Evolutionary conservation across 2,888 invertebrate species (phyloP).

Genomic region (Coecobrya sp.): DNA sequence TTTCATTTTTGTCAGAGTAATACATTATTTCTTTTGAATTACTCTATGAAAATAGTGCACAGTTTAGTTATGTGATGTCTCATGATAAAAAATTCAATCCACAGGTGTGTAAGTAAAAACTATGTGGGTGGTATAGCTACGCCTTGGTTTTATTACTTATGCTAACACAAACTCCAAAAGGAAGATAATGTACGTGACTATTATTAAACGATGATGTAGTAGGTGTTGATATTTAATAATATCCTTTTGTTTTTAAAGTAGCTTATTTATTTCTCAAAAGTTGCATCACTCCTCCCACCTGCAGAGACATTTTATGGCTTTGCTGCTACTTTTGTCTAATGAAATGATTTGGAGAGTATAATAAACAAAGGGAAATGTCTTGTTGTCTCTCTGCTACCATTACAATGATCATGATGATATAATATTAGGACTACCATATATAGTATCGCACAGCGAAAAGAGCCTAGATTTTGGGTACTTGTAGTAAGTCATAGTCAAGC

Average conservation of each 20-base stretch:
- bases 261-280: not conserved
- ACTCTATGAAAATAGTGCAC: too few relatives aligned
- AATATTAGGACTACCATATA: not conserved
- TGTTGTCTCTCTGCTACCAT: not conserved
- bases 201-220: not conserved
- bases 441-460: too few relatives aligned
- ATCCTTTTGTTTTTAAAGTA: not conserved
- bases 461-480: too few relatives aligned
- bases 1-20: not conserved
- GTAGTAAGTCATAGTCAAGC: too few relatives aligned
- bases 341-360: not conserved
- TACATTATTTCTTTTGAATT: not conserved
- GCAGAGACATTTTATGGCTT: not conserved
- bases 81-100: not conserved
- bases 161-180: too few relatives aligned
- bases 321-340: not conserved
- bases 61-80: not conserved
- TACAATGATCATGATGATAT: not conserved
- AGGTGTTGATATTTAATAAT: conserved; percentile 1
- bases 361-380: conserved; percentile 4
- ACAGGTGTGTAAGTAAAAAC: not conserved
- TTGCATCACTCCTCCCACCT: not conserved
- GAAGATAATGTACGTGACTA: too few relatives aligned
- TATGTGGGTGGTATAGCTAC: not conserved
- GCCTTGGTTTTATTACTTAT: not conserved